Conservation (phyloP, 2,888 invertebrate genomes). For the Temnothorax ravouxi region DNA sequence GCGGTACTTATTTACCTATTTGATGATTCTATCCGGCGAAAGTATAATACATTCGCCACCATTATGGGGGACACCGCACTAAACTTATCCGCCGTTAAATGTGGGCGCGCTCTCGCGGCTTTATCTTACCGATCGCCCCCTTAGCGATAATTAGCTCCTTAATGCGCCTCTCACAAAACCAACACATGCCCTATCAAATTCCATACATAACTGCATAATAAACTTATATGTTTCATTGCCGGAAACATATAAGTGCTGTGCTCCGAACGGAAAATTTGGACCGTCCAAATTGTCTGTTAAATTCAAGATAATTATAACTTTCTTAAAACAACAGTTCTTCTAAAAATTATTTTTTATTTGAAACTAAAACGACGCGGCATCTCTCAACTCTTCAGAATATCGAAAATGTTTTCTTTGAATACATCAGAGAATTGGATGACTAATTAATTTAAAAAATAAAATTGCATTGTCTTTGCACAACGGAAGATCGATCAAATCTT, state of each 20-base stretch:
- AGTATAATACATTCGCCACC: constrained; percentile 73
- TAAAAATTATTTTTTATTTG: not conserved
- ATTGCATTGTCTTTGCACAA: not conserved
- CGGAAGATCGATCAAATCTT: not conserved
- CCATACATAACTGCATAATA: constrained; percentile 11
- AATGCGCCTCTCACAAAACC: constrained; percentile 35
- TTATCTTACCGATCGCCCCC: constrained; percentile 27
- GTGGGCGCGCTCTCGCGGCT: not conserved
- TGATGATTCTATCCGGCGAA: constrained; percentile 78
- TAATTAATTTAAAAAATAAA: constrained; percentile 3
- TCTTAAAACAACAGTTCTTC: not conserved
- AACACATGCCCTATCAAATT: constrained; percentile 19
- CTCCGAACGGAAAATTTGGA: not conserved
- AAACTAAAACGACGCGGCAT: not conserved
- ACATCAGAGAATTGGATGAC: not conserved
- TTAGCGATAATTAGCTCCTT: constrained; percentile 55
- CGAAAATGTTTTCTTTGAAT: not conserved
- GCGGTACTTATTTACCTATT: constrained; percentile 78
- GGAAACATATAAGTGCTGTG: not conserved
- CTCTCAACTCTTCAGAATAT: not conserved
- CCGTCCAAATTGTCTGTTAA: not conserved
- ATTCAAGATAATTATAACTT: not conserved
- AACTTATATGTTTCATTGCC: constrained; percentile 11
- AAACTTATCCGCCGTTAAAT: constrained; percentile 69
- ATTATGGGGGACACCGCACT: constrained; percentile 66